Base-by-base conservation (phyloP, 1,140 invertebrate genomes). In the Drosophila takahashii region DNA sequence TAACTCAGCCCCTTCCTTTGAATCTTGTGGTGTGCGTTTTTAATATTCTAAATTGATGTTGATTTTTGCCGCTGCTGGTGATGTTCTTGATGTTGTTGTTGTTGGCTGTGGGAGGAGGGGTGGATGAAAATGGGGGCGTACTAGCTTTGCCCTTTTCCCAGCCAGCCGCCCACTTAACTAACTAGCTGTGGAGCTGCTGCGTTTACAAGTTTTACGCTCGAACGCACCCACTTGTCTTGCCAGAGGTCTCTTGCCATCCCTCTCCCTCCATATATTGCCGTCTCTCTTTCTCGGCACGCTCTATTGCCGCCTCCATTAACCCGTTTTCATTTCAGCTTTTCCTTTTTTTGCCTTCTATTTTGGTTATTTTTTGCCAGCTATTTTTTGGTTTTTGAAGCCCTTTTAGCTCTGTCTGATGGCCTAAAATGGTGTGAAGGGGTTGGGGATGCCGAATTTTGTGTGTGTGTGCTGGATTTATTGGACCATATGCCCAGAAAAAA, bases 21-120 rank as follows among this genome's bases (percentile, higher is more conserved):
- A 26, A 56, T 11, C 34, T 65, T 70, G 29, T 80, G 58, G 75
- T 87, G 80, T 87, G 83, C 66, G 79, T 86, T 86, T 86, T 86
- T 86, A 87, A 86, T 86, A 86, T 86, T 86, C 83, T 86, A 86
- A 86, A 86, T 86, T 86, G 83, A 86, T 86, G 83, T 86, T 86
- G 83, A 86, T 87, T 86, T 85, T 87, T 79, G 79, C 79, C 66
- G 41, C 57, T 48, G 34, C 41, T 52, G 5, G 15, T 51, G 52
- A 41, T 61, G 48, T 36, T 39, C 26, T 29, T 39, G 41, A 15
- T n/a, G n/a, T n/a, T 60, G 54, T 13, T 47, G 58, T 37, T 45
- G 42, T 16, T 67, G 11, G 22, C 4, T 45, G 13, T 2, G 11
- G 11, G 2, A 29, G 22, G 16, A 10, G 13, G 15, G 48, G 22